phyloP scores from a whole-genome alignment of 2,113 vertebrate species.

The Myotis lucifugus region DNA sequence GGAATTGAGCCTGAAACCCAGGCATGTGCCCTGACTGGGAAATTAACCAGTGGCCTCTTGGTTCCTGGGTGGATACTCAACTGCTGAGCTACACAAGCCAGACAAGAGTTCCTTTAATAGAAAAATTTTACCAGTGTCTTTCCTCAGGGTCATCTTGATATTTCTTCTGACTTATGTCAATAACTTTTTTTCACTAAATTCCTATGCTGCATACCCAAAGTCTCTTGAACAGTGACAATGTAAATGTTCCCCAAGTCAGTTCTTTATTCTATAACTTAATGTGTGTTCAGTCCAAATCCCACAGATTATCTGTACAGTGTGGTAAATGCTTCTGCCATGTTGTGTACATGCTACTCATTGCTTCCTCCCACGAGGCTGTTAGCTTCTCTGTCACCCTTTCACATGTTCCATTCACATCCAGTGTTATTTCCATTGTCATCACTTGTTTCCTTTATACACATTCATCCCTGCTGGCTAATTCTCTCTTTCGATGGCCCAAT shows the following conservation, averaged over 20 bases:
- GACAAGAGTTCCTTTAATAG: not conserved
- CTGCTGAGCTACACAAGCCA: no score
- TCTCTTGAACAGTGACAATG: not conserved
- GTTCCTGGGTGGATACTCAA: no score
- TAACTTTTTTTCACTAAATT: not conserved
- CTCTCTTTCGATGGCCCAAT: not conserved
- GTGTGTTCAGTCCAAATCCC: not conserved
- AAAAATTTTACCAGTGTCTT: not conserved
- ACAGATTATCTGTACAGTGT: not conserved
- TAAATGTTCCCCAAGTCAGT: not conserved
- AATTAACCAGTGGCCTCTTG: no score
- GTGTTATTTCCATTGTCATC: not conserved
- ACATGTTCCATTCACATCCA: not conserved
- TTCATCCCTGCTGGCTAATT: not conserved
- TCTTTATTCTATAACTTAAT: not conserved
- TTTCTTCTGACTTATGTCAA: not conserved
- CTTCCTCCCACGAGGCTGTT: not conserved
- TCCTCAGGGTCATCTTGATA: not conserved
- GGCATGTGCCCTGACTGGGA: no score
- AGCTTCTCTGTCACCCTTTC: not conserved
- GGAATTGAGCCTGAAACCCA: no score
- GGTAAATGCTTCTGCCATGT: not conserved
- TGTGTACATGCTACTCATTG: not conserved
- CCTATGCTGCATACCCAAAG: not conserved
- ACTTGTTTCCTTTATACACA: not conserved